Evolutionary conservation across 2,113 vertebrate genomes (phyloP).

Genomic region (Equus quagga): DNA sequence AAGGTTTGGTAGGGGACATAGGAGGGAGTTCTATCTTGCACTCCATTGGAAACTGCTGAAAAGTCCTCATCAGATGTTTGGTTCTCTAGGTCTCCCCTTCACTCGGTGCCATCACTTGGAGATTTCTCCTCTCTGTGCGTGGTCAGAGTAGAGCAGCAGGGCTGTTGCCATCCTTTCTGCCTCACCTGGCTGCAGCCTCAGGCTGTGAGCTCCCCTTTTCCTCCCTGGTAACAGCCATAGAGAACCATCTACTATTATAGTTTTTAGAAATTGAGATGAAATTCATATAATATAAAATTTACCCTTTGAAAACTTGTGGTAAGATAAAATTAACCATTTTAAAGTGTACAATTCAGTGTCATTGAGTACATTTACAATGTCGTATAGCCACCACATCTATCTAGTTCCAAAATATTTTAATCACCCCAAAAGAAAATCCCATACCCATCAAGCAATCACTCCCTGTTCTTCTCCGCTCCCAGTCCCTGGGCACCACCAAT

Average conservation of each 20-base stretch:
- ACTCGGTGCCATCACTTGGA: neutral
- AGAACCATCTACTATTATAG: neutral
- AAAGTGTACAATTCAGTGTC: neutral
- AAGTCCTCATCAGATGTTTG: neutral
- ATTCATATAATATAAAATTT: neutral
- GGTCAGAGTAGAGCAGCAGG: neutral
- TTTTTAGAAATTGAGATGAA: neutral
- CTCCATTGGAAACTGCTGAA: neutral
- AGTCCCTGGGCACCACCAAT: neutral
- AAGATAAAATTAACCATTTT: neutral
- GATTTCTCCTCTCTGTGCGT: neutral
- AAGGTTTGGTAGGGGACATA: neutral
- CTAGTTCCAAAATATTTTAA: neutral
- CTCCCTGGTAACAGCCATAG: neutral
- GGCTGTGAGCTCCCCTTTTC: neutral
- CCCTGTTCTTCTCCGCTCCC: neutral
- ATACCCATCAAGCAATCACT: neutral
- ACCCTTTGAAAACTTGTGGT: neutral
- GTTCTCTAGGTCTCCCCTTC: neutral
- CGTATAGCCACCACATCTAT: neutral
- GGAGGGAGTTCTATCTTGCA: neutral
- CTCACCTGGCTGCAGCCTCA: neutral
- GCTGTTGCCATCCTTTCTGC: neutral
- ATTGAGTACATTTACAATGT: neutral
- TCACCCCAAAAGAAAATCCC: neutral